Percentiles rank a stretch among this genome's conserved stretches.
These are phyloP conservation scores for Papilio elwesi DNA, from an alignment of 2,888 invertebrate species.

Conservation along the genomic window DNA sequence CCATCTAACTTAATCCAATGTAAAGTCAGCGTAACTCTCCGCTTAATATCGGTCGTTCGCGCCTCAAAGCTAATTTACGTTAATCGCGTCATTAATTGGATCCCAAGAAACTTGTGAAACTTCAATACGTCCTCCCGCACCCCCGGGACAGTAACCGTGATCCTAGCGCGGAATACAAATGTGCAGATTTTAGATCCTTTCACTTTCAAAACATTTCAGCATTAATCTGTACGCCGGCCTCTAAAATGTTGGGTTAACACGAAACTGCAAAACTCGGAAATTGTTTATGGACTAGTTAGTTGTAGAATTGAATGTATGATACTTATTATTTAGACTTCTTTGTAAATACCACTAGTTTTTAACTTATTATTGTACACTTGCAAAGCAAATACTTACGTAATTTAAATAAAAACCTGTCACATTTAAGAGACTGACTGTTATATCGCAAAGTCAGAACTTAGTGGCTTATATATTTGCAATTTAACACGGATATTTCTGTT, in stretches of 20 bases:
- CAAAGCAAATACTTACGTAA: no score
- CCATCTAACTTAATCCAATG: constrained; percentile 36
- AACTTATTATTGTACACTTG: no score
- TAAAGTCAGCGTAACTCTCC: constrained; percentile 43
- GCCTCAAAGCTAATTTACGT: constrained; percentile 75
- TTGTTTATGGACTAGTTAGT: constrained; percentile 10
- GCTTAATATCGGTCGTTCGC: constrained; percentile 62
- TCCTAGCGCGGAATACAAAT: constrained; percentile 66
- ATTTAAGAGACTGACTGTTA: no score
- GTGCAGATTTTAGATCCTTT: constrained; percentile 56
- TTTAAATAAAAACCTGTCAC: no score
- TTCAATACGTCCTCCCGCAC: constrained; percentile 54
- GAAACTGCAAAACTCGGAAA: constrained; percentile 33
- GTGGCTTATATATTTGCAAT: no score
- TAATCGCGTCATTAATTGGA: constrained; percentile 80
- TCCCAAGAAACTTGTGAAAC: constrained; percentile 69
- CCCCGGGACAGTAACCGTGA: constrained; percentile 58
- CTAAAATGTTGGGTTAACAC: constrained; percentile 28
- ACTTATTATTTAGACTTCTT: neutral
- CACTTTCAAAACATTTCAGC: constrained; percentile 47
- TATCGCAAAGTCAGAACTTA: no score
- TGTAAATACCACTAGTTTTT: neutral
- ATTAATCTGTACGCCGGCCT: constrained; percentile 39
- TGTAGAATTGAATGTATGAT: neutral
- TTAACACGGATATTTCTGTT: no score